Conservation (phyloP, 2,888 invertebrate species). For the Ectemnius continuus region DNA sequence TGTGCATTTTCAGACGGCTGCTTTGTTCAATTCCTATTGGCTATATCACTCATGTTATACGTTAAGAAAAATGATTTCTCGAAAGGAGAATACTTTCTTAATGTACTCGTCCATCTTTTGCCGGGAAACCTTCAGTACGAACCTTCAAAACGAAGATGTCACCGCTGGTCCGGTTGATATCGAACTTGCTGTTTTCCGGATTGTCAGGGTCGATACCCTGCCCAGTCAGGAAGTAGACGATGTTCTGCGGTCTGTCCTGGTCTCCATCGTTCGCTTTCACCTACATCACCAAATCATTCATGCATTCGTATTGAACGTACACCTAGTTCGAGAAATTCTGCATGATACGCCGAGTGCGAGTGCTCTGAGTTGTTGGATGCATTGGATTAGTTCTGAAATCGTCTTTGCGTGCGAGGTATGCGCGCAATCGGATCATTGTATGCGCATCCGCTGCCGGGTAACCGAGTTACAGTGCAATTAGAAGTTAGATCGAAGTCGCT, state of each 20-base stretch:
- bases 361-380: neutral
- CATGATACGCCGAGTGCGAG: neutral
- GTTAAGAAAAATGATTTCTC: too few relatives aligned
- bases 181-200: slow-evolving; percentile 96
- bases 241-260: slow-evolving; percentile 95
- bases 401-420: too few relatives aligned
- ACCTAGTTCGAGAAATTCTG: neutral
- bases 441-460: neutral
- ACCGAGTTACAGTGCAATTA: slow-evolving; percentile 9
- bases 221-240: slow-evolving; percentile 96
- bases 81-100: too few relatives aligned
- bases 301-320: neutral
- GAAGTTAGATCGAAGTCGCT: slow-evolving; percentile 13
- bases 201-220: slow-evolving; percentile 97
- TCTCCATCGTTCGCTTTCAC: slow-evolving; percentile 98
- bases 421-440: too few relatives aligned
- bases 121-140: neutral
- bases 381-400: neutral
- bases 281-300: slow-evolving; percentile 79
- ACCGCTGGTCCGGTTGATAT: slow-evolving; percentile 96
- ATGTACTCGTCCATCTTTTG: too few relatives aligned
- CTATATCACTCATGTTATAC: too few relatives aligned
- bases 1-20: too few relatives aligned
- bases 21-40: too few relatives aligned
- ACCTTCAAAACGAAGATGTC: slow-evolving; percentile 97